phyloP scores from a whole-genome alignment of 2,797 vertebrate genomes.

The Caiman crocodilus region DNA sequence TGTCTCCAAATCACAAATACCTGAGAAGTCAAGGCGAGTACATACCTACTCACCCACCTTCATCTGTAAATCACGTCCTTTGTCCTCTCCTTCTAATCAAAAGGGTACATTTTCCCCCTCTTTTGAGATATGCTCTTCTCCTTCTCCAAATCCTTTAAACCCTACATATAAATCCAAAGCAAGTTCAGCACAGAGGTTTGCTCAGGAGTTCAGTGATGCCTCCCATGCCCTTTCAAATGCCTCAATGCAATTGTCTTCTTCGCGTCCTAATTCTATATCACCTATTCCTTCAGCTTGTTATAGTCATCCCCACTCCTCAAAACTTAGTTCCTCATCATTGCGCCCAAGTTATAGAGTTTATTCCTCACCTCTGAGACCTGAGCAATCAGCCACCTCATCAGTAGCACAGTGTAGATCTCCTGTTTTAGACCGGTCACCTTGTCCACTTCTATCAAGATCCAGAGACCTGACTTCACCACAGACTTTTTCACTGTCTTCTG shows the following conservation, averaged over 20 bases:
- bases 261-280: neutral
- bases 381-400: conserved; percentile 32
- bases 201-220: neutral
- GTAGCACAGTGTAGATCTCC: conserved; percentile 77
- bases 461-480: conserved; percentile 83
- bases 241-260: conserved; percentile 22
- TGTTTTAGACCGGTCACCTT: conserved; percentile 80
- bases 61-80: conserved; percentile 56
- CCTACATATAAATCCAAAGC: conserved; percentile 48
- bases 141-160: conserved; percentile 48
- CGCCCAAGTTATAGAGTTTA: conserved; percentile 32
- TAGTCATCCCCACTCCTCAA: conserved; percentile 12
- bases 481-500: conserved; percentile 76
- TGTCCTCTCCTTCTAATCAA: conserved; percentile 37
- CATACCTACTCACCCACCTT: conserved; percentile 64
- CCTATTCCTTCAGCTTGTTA: neutral
- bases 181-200: neutral
- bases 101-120: conserved; percentile 6
- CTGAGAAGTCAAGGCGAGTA: conserved; percentile 66
- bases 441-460: conserved; percentile 85
- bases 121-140: conserved; percentile 47
- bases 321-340: conserved; percentile 27
- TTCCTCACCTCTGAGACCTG: conserved; percentile 59
- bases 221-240: neutral
- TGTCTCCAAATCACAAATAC: neutral